Evolutionary conservation across 2,888 invertebrate species (phyloP).

Genomic region (Sericinus montela): DNA sequence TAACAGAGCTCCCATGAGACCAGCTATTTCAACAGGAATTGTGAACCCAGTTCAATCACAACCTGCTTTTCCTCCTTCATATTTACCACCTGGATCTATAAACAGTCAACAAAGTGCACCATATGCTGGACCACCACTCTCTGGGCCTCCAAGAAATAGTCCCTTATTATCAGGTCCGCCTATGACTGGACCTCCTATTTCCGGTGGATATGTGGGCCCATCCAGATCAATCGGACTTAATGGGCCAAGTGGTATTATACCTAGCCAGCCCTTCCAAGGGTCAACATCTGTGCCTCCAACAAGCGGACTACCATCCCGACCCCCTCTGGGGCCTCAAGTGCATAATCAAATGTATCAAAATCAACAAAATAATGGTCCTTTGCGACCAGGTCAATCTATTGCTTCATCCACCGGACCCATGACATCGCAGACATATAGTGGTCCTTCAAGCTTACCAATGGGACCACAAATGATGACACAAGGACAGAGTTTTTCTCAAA

Average conservation of each 20-base stretch:
- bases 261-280: conserved; percentile 19
- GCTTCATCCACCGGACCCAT: conserved; percentile 2
- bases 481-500: conserved; percentile 4
- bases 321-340: conserved; percentile 19
- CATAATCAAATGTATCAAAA: conserved; percentile 9
- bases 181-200: conserved; percentile 28
- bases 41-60: conserved; percentile 23
- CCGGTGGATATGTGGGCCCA: conserved; percentile 16
- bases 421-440: conserved; percentile 12
- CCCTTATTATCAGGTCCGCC: conserved; percentile 44
- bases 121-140: conserved; percentile 40
- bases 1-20: conserved; percentile 31
- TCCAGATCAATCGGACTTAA: conserved; percentile 34
- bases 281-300: conserved; percentile 24
- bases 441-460: conserved; percentile 23
- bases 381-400: conserved; percentile 7
- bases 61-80: conserved; percentile 25
- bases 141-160: conserved; percentile 47
- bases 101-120: conserved; percentile 45
- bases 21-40: conserved; percentile 33
- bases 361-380: conserved; percentile 20
- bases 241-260: conserved; percentile 31
- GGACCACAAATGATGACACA: conserved; percentile 13
- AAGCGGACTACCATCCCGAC: conserved; percentile 16
- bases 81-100: conserved; percentile 35